Base-by-base conservation (phyloP, 2,113 vertebrate genomes). In the Nibea albiflora region DNA sequence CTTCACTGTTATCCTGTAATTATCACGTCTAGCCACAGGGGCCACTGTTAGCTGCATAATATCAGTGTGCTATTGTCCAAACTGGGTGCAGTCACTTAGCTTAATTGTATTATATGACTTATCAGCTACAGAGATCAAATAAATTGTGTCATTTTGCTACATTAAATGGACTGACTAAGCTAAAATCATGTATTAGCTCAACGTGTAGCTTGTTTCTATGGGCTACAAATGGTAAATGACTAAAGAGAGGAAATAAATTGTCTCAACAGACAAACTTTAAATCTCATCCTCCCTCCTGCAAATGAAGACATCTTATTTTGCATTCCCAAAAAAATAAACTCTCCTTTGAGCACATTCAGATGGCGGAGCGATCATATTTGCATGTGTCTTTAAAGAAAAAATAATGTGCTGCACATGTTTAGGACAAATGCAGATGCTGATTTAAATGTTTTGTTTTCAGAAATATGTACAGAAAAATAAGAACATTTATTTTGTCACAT, bases 401-500 rank as follows among this genome's bases (percentile, higher is more conserved):
- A 39, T 1, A 28, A 50, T 19, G 26, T 2, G 3, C 50, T 68
- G 28, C 42, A 35, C 6, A 20, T 35, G 57, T 72, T 67, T 22
- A 46, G 53, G 28, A 42, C 12, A 46, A 19, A 44, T 52, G 46
- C 16, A 50, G 16, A 60, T 28, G 16, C 14, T 28, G 24, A 28
- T 71, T 53, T 1, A 53, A 11, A 67, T 16, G 57, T 5, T 1
- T 17, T 47, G 3, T 39, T 60, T 46, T 31, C 57, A 76, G 54
- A 80, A 73, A 31, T 67, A 63, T 70, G 19, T 81, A 84, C 56
- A 0, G 4, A 81, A 86, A 80, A 84, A 84, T 78, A 88, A 70
- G 57, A 73, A 52, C 11, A 74, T 88, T 77, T 80, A 73, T 87
- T 85, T 90, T 67, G 24, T 80, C 67, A 83, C 49, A 82, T 82